Percentiles rank a stretch among this genome's conserved stretches.
phyloP scores from a whole-genome alignment of 2,888 invertebrate genomes.

The Amitus sp. region DNA sequence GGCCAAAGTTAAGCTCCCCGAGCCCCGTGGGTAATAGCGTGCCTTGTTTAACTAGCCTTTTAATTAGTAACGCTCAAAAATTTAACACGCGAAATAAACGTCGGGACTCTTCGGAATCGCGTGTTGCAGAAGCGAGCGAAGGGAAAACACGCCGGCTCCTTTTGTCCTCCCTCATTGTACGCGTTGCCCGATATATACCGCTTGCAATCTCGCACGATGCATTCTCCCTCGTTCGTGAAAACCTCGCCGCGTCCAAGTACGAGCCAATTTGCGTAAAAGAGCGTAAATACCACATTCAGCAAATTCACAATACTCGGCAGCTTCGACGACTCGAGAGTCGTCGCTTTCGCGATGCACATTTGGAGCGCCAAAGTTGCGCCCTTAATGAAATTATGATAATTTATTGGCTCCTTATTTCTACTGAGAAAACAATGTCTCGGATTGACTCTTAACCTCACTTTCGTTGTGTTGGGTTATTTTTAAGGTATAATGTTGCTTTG shows the following conservation, averaged over 20 bases:
- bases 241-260: neutral
- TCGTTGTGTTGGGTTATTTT: no score
- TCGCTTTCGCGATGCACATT: no score
- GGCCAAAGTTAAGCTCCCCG: slow-evolving; percentile 45
- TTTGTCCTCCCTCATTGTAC: slow-evolving; percentile 50
- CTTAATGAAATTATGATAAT: no score
- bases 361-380: no score
- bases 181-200: slow-evolving; percentile 54
- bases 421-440: no score
- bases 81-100: slow-evolving; percentile 64
- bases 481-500: no score
- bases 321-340: no score
- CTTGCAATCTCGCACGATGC: slow-evolving; percentile 35
- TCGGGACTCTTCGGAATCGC: slow-evolving; percentile 59
- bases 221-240: neutral
- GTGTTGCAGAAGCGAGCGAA: slow-evolving; percentile 32
- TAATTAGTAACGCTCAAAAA: slow-evolving; percentile 67
- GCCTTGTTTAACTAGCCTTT: slow-evolving; percentile 67
- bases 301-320: no score
- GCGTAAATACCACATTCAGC: no score
- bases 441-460: no score
- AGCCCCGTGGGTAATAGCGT: slow-evolving; percentile 55
- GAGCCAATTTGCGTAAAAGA: slow-evolving; percentile 1
- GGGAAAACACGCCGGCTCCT: slow-evolving; percentile 36
- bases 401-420: no score